A percentile compares a stretch with the other conserved stretches of the same genome.
Evolutionary conservation across 2,797 vertebrate species (phyloP).

Genomic region (Sus cebifrons): DNA sequence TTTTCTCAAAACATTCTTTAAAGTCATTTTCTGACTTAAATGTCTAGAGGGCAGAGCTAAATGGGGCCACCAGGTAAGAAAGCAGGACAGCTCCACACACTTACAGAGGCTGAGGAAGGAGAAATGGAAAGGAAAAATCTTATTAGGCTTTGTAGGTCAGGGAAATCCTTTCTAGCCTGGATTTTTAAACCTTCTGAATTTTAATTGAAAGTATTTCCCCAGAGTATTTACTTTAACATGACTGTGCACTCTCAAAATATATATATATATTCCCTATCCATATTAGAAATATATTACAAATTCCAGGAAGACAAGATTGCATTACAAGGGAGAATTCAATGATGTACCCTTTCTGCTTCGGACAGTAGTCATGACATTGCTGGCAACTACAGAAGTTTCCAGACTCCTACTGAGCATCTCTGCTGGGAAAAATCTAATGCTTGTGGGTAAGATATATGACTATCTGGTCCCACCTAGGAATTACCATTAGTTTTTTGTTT

Average conservation of each 20-base stretch:
- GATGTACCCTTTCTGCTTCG: constrained; percentile 50
- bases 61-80: constrained; percentile 82
- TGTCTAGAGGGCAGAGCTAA: constrained; percentile 83
- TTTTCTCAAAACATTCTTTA: constrained; percentile 80
- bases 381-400: background rate
- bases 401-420: background rate
- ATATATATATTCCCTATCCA: constrained; percentile 80
- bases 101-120: constrained; percentile 40
- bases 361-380: constrained; percentile 56
- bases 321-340: constrained; percentile 55
- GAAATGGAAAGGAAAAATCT: constrained; percentile 80
- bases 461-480: background rate
- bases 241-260: constrained; percentile 85
- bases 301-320: constrained; percentile 74
- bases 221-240: constrained; percentile 86
- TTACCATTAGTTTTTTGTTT: background rate
- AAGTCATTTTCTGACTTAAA: constrained; percentile 83
- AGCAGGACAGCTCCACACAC: constrained; percentile 67
- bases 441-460: background rate
- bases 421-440: background rate
- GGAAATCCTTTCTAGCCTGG: constrained; percentile 88
- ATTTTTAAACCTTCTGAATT: constrained; percentile 88
- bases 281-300: constrained; percentile 77
- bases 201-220: constrained; percentile 88
- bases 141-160: constrained; percentile 88